Evolutionary conservation across 2,113 vertebrate species (phyloP), one percentile per base, ranked within the genome.

Genomic region (Xenus cinereus): DNA sequence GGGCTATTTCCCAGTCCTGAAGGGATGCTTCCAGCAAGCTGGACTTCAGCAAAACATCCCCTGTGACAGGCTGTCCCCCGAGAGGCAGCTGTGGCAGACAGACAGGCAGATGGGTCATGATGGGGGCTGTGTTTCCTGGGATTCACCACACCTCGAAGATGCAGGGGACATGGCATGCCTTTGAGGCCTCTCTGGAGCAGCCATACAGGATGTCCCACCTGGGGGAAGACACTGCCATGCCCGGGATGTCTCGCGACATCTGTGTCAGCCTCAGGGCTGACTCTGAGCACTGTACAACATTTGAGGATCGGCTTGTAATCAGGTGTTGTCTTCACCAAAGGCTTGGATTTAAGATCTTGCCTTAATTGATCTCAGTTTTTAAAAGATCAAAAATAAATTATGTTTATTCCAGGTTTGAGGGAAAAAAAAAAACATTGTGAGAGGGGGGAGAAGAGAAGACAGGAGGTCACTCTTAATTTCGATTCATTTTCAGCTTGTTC

Each of bases 121-220:
- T 11, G 27, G 41, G 46, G 26, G 10, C 39, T 68, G 45, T 3
- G 2, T 64, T 73, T 39, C 63, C 30, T 35, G 60, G 50, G 6
- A 30, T 33, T 69, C 50, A 30, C 50, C 2, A 4, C 23, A 32
- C 4, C 12, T n/a, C 21, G 0, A 0, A 60, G 50, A 35, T 1
- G 1, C 2, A 7, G 28, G 24, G 51, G 57, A 30, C 39, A 54
- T 21, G 10, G 41, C 1, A 1, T 48, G 41, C 27, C 43, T 6
- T 30, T 8, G 11, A 33, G 27, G 27, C 53, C 27, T 67, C 64
- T 39, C 60, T 46, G 32, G 59, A 67, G 56, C 51, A 46, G 35
- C 39, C 2, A 2, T 2, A 0, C 1, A 3, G 26, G 28, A 4
- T 30, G 14, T 69, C 33, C 64, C 43, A 68, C 10, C 21, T 0